These are phyloP conservation scores for Eudemis profundana DNA, from an alignment of 2,888 invertebrate genomes.

Conservation along the genomic window DNA sequence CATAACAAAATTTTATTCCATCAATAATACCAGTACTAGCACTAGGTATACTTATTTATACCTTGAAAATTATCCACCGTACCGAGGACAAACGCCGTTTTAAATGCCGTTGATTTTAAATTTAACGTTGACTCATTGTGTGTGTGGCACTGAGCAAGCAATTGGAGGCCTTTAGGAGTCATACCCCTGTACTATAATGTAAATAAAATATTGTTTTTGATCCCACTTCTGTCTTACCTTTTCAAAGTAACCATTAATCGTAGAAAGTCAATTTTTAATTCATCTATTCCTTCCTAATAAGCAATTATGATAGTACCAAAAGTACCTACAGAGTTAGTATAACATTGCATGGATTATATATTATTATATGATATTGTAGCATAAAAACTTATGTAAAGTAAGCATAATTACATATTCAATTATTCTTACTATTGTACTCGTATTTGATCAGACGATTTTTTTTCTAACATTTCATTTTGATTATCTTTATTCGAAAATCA, in stretches of 20 bases:
- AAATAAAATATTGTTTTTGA: constrained; percentile 25
- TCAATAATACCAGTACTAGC: too few relatives aligned
- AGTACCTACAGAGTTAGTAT: constrained; percentile 73
- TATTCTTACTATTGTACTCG: constrained; percentile 40
- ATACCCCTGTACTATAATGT: constrained; percentile 33
- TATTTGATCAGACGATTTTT: constrained; percentile 31
- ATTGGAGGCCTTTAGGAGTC: constrained; percentile 7
- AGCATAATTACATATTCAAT: constrained; percentile 37
- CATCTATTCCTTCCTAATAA: constrained; percentile 80
- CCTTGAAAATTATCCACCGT: too few relatives aligned
- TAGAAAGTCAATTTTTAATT: constrained; percentile 79
- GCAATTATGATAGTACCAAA: constrained; percentile 76
- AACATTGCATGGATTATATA: constrained; percentile 70
- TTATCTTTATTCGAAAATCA: not conserved
- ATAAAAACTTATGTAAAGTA: constrained; percentile 50
- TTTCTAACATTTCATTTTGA: constrained; percentile 43
- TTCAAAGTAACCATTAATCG: constrained; percentile 51
- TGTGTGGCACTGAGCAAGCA: not conserved
- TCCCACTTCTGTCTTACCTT: constrained; percentile 34
- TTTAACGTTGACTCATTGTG: not conserved
- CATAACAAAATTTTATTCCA: too few relatives aligned
- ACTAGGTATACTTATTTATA: too few relatives aligned
- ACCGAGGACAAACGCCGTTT: too few relatives aligned
- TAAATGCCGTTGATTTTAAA: not conserved
- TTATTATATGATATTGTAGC: constrained; percentile 50